These are phyloP conservation scores for Pachycephala philippinensis DNA, from an alignment of 2,113 vertebrate genomes.

Conservation along the genomic window DNA sequence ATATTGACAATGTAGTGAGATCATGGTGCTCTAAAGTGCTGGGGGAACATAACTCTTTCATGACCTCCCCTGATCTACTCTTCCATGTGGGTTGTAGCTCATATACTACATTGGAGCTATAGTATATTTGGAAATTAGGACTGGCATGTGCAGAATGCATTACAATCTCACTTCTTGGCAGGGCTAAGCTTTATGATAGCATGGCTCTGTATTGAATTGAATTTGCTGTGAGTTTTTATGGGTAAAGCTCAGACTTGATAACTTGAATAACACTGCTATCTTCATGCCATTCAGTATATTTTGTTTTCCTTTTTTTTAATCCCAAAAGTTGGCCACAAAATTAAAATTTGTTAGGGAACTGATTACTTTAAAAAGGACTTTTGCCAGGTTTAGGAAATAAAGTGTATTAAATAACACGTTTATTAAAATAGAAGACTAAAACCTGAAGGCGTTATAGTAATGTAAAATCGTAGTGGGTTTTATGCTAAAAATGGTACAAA, in stretches of 20 bases:
- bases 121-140: background rate
- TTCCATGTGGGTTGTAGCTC: background rate
- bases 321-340: background rate
- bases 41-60: background rate
- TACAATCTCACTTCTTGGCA: background rate
- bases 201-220: background rate
- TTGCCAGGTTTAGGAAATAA: background rate
- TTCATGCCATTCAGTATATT: background rate
- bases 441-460: background rate
- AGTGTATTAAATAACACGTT: background rate
- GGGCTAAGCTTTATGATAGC: background rate
- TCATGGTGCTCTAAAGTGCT: background rate
- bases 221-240: background rate
- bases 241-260: background rate
- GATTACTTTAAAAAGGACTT: background rate
- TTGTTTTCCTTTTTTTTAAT: background rate
- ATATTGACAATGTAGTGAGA: conserved; percentile 43
- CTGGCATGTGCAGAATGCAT: background rate
- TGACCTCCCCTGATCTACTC: background rate
- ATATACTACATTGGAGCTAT: background rate
- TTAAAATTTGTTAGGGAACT: background rate
- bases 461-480: background rate
- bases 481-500: background rate
- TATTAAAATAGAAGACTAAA: background rate
- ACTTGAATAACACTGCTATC: background rate